A percentile compares a stretch with the other conserved stretches of the same genome.
These are phyloP conservation scores for Diaphora mendica DNA, from an alignment of 2,888 invertebrate species.

Conservation along the genomic window DNA sequence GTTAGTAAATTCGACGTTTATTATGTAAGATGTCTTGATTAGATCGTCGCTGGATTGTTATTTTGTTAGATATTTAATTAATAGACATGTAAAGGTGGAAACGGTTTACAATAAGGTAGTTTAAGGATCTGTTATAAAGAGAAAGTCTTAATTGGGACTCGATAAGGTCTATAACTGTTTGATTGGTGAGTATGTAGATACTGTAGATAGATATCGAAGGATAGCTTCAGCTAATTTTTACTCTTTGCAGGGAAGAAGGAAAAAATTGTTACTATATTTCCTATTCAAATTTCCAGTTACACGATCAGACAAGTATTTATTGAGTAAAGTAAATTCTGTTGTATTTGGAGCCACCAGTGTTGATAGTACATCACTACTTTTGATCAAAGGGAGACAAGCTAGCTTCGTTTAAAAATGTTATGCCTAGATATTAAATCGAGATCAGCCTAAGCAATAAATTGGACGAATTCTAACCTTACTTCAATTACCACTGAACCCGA, in stretches of 20 bases:
- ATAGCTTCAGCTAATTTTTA: no score
- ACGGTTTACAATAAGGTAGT: slow-evolving; percentile 11
- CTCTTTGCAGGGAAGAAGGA: no score
- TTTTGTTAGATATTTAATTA: slow-evolving; percentile 57
- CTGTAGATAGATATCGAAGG: background rate
- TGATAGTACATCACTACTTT: background rate
- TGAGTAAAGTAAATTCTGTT: background rate
- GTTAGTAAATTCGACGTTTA: slow-evolving; percentile 55
- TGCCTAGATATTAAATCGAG: background rate
- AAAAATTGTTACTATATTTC: background rate
- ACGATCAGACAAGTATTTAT: background rate
- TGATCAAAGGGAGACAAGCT: background rate
- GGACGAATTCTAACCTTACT: no score
- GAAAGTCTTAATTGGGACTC: background rate
- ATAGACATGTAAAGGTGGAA: slow-evolving; percentile 46
- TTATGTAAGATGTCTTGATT: slow-evolving; percentile 60
- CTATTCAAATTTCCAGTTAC: background rate
- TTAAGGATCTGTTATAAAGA: background rate
- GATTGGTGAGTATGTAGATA: background rate
- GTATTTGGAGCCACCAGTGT: background rate
- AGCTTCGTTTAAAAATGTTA: background rate
- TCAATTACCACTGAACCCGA: no score
- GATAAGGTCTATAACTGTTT: background rate
- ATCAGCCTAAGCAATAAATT: background rate
- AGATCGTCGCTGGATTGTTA: slow-evolving; percentile 53